Evolutionary conservation across 35 echinoderm and acorn worm species (phyloP), one percentile per base, ranked within the genome.

Genomic region (Stichopus chloronotus): DNA sequence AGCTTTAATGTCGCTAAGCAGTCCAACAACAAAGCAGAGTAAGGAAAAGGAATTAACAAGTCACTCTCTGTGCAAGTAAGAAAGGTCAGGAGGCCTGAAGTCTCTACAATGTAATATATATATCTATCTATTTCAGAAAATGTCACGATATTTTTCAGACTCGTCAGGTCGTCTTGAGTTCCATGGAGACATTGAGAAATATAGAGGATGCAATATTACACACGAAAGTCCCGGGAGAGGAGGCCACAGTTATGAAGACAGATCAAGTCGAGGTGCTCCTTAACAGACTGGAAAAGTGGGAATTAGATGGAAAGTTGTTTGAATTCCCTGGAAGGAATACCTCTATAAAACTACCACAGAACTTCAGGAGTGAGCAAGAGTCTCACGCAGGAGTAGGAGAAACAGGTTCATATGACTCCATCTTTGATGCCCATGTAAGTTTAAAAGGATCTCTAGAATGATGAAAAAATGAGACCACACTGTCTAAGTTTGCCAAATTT

Each of bases 171-270:
- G 93, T 93, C 23, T n/a, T 96, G 87, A 87, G 86, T 20, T 87
- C 93, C 24, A 25, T 98, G 53, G 54, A 96, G 17, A 76, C 97
- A 23, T 76, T 98, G 14, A 65, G 94, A 20, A 88, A 93, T 7
- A 87, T 98, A 25, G 84, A 94, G 77, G 43, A 57, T 0, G 93
- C 97, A 8, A 92, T 98, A 56, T 76, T 98, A 11, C 69, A 91
- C 25, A 98, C 93, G 60, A 96, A 96, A 86, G 97, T 98, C 56
- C 94, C 97, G 8, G 93, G 95, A 14, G 93, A 95, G 76, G 79
- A 93, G 16, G 84, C 87, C 0, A 93, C 91, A 11, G 52, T 93
- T 21, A 55, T 98, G 7, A 25, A 86, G 21, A 96, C 95, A 21
- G 79, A 91, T 23, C 86, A 86, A 20, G 63, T 98, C 8, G 90